Evolutionary conservation across 2,888 invertebrate species (phyloP), one percentile per base, ranked within the genome.

Genomic region (Polyommatus iphigenia): DNA sequence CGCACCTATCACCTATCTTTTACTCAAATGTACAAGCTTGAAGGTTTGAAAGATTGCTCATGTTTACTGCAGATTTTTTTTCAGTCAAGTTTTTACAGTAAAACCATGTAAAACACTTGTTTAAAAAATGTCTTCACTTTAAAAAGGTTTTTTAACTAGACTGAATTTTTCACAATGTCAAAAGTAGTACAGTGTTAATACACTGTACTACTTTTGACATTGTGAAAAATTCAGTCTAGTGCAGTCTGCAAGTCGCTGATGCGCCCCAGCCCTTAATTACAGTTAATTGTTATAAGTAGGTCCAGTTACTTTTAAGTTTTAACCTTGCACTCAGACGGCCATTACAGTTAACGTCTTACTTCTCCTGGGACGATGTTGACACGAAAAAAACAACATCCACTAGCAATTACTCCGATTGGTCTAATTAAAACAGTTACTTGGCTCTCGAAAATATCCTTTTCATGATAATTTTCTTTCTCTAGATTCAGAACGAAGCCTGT

Each of bases 311-410:
- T 24, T 80, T 82, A 82, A 24, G 15, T 46, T 24, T 80, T 82
- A 82, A 80, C 81, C 81, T 79, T 83, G 82, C 84, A 83, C 80
- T 83, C 84, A 87, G 87, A 86, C 88, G 86, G 91, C 91, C 91
- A 92, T 93, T 92, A 91, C 88, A 88, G 82, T 84, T 85, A 88
- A 87, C 86, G 88, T 86, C 83, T 82, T 46, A 81, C 81, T 82
- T 85, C 91, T 89, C 90, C 81, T 81, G 91, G 90, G 93, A 89
- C 88, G 83, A 85, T 87, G 89, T 88, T 90, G 91, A 89, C 91
- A 90, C 86, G 91, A 93, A 93, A 92, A 93, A 92, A 90, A 92
- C 91, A 92, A 93, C 91, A 91, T 87, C 88, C 87, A 87, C 86
- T 85, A 84, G 91, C 91, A 91, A 93, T 93, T 93, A 93, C 91